Evolutionary conservation across 2,797 vertebrate genomes (phyloP).

Genomic region (Fundulus diaphanus): DNA sequence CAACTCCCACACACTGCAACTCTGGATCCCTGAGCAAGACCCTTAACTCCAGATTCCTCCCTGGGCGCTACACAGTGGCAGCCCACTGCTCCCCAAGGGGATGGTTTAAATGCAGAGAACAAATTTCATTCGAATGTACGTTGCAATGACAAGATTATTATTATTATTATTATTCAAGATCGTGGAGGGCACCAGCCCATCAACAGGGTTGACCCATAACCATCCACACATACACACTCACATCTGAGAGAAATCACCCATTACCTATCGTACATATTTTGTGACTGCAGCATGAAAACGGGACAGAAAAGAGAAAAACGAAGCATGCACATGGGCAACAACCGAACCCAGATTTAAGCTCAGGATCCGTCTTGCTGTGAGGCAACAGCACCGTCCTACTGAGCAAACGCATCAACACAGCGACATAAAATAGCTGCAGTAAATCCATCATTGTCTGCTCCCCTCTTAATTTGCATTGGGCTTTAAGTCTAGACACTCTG

Average conservation of each 20-base stretch:
- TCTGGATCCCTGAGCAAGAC: too few species aligned
- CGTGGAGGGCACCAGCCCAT: background rate
- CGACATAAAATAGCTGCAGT: constrained; percentile 40
- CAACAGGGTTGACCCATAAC: background rate
- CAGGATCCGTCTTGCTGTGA: background rate
- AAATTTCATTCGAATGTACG: too few species aligned
- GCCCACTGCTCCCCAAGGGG: too few species aligned
- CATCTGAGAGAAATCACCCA: background rate
- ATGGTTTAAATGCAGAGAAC: too few species aligned
- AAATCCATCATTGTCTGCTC: constrained; percentile 28
- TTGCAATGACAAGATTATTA: too few species aligned
- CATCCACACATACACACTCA: background rate
- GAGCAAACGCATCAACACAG: constrained; percentile 29
- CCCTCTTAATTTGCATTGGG: constrained; percentile 49
- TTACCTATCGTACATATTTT: background rate
- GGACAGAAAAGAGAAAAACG: background rate
- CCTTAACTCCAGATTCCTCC: too few species aligned
- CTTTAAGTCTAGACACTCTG: background rate
- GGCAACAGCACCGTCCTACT: background rate
- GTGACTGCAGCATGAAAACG: background rate
- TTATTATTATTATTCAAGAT: too few species aligned
- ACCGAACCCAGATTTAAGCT: background rate
- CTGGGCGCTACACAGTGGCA: too few species aligned
- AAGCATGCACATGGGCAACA: background rate
- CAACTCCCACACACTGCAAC: too few species aligned